phyloP scores from a whole-genome alignment of 2,797 vertebrate species.

The Pseudochaenichthys georgianus region DNA sequence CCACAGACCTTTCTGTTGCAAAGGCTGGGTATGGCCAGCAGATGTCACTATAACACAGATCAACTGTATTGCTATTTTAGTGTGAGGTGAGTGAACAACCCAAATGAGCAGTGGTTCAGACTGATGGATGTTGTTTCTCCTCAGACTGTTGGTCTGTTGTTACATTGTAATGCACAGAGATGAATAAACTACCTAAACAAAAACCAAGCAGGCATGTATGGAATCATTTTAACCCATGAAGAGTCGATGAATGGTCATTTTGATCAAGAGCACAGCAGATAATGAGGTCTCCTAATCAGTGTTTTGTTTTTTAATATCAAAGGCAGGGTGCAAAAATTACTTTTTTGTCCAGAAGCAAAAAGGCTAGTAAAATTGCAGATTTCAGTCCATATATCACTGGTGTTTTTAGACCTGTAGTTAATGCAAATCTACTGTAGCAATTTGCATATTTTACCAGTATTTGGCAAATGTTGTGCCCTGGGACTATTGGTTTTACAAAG shows the following conservation, averaged over 20 bases:
- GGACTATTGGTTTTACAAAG: too few species aligned
- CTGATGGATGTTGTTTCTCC: conserved; percentile 6
- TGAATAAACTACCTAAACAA: conserved; percentile 19
- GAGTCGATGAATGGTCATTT: not conserved
- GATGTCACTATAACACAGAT: conserved; percentile 58
- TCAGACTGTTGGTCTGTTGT: conserved; percentile 19
- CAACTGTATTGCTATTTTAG: not conserved
- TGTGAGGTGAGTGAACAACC: not conserved
- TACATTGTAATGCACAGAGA: not conserved
- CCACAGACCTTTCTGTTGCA: not conserved
- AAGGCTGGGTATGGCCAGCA: conserved; percentile 56
- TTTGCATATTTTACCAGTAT: too few species aligned
- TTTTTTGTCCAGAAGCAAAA: too few species aligned
- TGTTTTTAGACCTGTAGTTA: too few species aligned
- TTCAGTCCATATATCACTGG: too few species aligned
- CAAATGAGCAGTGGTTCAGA: not conserved
- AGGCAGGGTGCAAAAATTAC: too few species aligned
- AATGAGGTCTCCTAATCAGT: not conserved
- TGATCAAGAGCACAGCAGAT: too few species aligned
- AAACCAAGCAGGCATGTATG: not conserved
- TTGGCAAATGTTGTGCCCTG: too few species aligned
- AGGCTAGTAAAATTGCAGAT: too few species aligned
- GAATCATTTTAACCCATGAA: not conserved
- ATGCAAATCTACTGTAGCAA: too few species aligned
- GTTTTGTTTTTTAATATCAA: conserved; percentile 3